Conservation (phyloP, 2,888 invertebrate genomes). For the Apotomis capreana region DNA sequence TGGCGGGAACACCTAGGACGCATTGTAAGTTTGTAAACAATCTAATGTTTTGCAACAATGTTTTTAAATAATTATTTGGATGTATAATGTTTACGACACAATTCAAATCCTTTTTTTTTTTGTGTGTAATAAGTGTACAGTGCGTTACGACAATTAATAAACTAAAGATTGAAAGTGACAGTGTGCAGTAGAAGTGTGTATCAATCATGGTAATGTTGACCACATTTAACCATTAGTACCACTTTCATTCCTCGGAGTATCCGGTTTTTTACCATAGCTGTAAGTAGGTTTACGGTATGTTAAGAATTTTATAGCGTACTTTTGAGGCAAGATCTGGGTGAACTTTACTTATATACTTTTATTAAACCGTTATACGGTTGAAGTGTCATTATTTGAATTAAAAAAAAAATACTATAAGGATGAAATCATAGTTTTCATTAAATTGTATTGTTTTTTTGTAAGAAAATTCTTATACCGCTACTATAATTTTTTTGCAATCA, state of each 20-base stretch:
- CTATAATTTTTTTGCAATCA: too few species aligned
- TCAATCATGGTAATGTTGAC: conserved; percentile 28
- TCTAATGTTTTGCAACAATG: conserved; percentile 11
- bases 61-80: conserved; percentile 13
- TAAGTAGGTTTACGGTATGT: conserved; percentile 34
- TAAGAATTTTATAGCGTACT: background rate
- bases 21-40: conserved; percentile 43
- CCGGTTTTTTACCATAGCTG: conserved; percentile 42
- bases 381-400: too few species aligned
- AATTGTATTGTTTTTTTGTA: too few species aligned
- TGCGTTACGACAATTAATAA: background rate
- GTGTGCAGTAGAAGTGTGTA: conserved; percentile 41
- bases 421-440: too few species aligned
- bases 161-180: conserved; percentile 30
- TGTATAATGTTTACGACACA: background rate
- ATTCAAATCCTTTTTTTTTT: background rate
- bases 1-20: conserved; percentile 45
- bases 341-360: background rate
- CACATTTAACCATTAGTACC: conserved; percentile 29
- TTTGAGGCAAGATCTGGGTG: background rate
- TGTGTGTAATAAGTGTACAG: conserved; percentile 3
- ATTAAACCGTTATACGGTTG: too few species aligned
- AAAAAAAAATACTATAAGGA: too few species aligned
- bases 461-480: too few species aligned
- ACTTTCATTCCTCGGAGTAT: conserved; percentile 48